phyloP scores from a whole-genome alignment of 64 coral and sea anemone species.

The Montipora efflorescens region DNA sequence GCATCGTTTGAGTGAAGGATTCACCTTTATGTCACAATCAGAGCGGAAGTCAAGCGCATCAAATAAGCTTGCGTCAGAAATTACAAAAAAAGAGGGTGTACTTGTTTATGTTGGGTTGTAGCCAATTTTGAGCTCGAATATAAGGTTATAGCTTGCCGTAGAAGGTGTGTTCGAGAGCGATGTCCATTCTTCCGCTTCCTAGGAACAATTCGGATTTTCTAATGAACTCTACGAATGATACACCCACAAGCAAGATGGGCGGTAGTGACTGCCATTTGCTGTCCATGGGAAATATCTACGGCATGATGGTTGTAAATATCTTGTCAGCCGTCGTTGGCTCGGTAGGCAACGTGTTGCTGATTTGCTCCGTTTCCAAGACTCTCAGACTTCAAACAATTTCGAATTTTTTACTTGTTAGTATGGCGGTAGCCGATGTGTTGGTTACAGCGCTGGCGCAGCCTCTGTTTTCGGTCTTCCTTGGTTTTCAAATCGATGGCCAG shows the following conservation, averaged over 20 bases:
- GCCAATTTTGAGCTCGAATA: too few relatives aligned
- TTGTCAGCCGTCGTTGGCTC: conserved; percentile 67
- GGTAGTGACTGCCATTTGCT: not conserved
- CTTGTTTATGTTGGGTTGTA: too few relatives aligned
- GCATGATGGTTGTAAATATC: conserved; percentile 44
- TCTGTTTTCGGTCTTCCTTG: conserved; percentile 75
- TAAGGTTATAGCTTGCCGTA: not conserved
- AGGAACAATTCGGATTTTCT: not conserved
- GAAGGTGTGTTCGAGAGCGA: not conserved
- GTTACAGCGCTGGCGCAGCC: conserved; percentile 80
- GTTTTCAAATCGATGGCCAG: conserved; percentile 26
- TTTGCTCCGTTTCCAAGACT: conserved; percentile 74
- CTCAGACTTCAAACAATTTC: conserved; percentile 79
- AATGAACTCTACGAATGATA: not conserved
- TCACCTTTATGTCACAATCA: too few relatives aligned
- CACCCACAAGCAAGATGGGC: too few relatives aligned
- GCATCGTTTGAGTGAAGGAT: too few relatives aligned
- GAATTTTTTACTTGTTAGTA: conserved; percentile 79
- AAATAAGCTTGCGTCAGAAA: too few relatives aligned
- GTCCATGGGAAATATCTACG: conserved; percentile 6
- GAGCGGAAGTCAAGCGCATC: too few relatives aligned
- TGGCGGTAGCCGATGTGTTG: conserved; percentile 81
- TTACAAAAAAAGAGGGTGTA: too few relatives aligned
- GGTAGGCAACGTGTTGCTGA: conserved; percentile 80
- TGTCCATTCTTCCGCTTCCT: not conserved